phyloP scores from a whole-genome alignment of 1,140 invertebrate genomes.

The Leptestheria dahalacensis region DNA sequence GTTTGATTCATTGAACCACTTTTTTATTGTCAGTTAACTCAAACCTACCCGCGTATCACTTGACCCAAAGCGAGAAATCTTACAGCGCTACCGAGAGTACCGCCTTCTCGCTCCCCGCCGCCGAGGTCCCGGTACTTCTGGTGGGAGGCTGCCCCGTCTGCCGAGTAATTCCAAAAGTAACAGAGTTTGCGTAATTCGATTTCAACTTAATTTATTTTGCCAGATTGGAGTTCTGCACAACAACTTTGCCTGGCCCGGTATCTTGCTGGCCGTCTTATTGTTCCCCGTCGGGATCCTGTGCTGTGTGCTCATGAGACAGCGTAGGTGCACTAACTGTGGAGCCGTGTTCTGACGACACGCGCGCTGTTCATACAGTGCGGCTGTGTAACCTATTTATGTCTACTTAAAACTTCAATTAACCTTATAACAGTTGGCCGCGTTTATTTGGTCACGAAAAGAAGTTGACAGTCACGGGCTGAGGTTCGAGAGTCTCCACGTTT shows the following conservation, averaged over 20 bases:
- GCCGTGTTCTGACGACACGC: slow-evolving; percentile 48
- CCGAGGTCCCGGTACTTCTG: background rate
- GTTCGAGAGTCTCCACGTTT: background rate
- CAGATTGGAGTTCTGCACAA: slow-evolving; percentile 66
- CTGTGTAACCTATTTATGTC: too few species aligned
- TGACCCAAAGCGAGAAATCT: background rate
- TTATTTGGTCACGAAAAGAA: background rate
- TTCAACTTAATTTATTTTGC: slow-evolving; percentile 11
- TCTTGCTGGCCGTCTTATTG: slow-evolving; percentile 67
- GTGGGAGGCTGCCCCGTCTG: slow-evolving; percentile 11
- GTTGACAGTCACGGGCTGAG: background rate
- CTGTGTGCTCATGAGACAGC: slow-evolving; percentile 58
- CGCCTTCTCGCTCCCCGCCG: background rate
- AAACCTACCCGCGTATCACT: background rate
- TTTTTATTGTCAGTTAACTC: background rate
- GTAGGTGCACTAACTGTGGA: slow-evolving; percentile 66
- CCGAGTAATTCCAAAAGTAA: slow-evolving; percentile 10
- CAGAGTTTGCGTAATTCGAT: background rate
- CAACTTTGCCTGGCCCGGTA: slow-evolving; percentile 61
- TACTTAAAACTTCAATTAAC: too few species aligned
- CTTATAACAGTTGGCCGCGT: too few species aligned
- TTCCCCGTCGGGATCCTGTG: slow-evolving; percentile 70
- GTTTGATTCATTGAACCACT: background rate
- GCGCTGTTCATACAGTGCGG: too few species aligned
- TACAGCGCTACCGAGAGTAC: background rate